Conservation (phyloP, 2,797 vertebrate genomes). For the Sphaeramia orbicularis region DNA sequence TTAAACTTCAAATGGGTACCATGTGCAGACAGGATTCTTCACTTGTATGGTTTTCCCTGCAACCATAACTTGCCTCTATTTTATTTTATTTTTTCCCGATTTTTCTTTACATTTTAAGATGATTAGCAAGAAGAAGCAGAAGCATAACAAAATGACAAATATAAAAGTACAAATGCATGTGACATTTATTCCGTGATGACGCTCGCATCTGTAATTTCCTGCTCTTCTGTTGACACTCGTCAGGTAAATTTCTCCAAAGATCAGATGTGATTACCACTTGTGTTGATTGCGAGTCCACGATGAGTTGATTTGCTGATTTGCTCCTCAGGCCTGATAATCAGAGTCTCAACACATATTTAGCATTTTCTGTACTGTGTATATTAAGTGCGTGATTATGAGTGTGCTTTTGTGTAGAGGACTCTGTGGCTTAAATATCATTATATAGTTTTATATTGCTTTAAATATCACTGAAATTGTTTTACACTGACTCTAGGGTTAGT, state of each 20-base stretch:
- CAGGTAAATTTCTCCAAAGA: conserved; percentile 8
- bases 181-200: conserved; percentile 1
- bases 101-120: no score
- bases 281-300: conserved; percentile 36
- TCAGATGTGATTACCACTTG: conserved; percentile 22
- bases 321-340: conserved; percentile 31
- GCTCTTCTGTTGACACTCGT: neutral
- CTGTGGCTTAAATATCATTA: no score
- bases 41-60: no score
- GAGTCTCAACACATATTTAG: neutral
- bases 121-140: no score
- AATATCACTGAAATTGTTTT: no score
- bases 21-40: no score
- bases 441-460: no score
- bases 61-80: no score
- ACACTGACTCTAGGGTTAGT: no score
- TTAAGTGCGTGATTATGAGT: conserved; percentile 13
- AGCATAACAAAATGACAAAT: no score
- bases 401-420: neutral
- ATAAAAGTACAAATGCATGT: neutral
- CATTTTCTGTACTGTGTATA: conserved; percentile 4
- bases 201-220: neutral
- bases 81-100: no score
- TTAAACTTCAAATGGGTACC: no score
- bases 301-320: conserved; percentile 34